Base-by-base conservation (phyloP, 2,888 invertebrate species). In the Bombyx huttoni region DNA sequence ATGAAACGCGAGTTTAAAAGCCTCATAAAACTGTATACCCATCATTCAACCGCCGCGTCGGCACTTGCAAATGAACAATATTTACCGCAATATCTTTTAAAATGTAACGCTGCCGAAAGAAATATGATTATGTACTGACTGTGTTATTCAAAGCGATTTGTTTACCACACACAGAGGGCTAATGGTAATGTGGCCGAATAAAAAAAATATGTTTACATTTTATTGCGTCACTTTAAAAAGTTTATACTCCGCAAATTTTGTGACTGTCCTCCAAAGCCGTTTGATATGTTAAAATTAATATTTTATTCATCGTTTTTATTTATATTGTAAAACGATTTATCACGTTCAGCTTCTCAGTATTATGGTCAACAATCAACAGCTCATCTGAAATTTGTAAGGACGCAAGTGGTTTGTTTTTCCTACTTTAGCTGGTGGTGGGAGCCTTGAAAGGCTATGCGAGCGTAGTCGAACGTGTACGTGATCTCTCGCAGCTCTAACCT, bases 1-100 rank as follows among this genome's bases (percentile, higher is more conserved):
- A 24, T 24, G 24, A 24, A 24, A 24, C 24, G 24, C 24, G 24
- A 24, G 40, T 40, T 40, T 40, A 12, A 40, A 40, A 12, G 24
- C 24, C 50, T 50, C 50, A 52, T 50, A 50, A 52, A 47, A 33
- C 50, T 48, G 50, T 50, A 53, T 24, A 5, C 24, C 24, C 24
- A 24, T 24, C 24, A 24, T 24, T 24, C 24, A 24, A 24, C 24
- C 24, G 24, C 24, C 24, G 2, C 24, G 24, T 24, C 24, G 24
- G 24, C 5, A 24, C 24, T 24, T 24, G 0, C 40, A 8, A 40
- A 40, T 6, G 40, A 40, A 40, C 40, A 40, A 24, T 24, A 24
- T 24, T 40, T 40, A 40, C 40, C 40, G 40, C 1, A 40, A 10
- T 40, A 40, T 40, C 9, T 40, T 12, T 40, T 40, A 40, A 40